Evolutionary conservation across 2,797 vertebrate species (phyloP).

Genomic region (Mus minutoides): DNA sequence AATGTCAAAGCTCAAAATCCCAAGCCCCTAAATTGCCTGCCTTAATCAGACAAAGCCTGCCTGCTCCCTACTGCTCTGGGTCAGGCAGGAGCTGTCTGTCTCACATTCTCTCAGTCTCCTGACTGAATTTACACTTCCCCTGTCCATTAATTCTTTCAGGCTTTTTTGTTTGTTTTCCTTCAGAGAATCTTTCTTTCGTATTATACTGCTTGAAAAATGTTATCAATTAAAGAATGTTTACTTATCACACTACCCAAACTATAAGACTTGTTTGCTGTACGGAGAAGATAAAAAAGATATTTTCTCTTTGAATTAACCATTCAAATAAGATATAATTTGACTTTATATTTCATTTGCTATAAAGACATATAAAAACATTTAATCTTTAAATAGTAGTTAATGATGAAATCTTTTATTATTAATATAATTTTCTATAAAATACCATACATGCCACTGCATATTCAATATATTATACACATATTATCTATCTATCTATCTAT

Average conservation of each 20-base stretch:
- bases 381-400: not conserved
- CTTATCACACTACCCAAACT: not conserved
- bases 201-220: not conserved
- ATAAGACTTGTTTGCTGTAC: not conserved
- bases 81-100: slow-evolving; percentile 22
- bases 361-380: not conserved
- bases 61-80: not conserved
- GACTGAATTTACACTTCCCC: not conserved
- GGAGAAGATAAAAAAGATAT: not conserved
- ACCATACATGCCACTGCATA: not conserved
- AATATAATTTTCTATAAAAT: not conserved
- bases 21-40: slow-evolving; percentile 62
- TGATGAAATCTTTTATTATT: not conserved
- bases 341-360: not conserved
- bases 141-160: not conserved
- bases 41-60: slow-evolving; percentile 55
- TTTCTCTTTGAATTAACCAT: not conserved
- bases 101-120: slow-evolving; percentile 9
- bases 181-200: not conserved
- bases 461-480: not conserved
- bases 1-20: slow-evolving; percentile 75
- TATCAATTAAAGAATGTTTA: not conserved
- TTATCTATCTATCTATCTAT: too few relatives aligned
- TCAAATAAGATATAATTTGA: not conserved
- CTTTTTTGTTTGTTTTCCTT: not conserved